These are phyloP conservation scores for Ardeotis arabs DNA, from an alignment of 2,113 vertebrate genomes.

Conservation along the genomic window DNA sequence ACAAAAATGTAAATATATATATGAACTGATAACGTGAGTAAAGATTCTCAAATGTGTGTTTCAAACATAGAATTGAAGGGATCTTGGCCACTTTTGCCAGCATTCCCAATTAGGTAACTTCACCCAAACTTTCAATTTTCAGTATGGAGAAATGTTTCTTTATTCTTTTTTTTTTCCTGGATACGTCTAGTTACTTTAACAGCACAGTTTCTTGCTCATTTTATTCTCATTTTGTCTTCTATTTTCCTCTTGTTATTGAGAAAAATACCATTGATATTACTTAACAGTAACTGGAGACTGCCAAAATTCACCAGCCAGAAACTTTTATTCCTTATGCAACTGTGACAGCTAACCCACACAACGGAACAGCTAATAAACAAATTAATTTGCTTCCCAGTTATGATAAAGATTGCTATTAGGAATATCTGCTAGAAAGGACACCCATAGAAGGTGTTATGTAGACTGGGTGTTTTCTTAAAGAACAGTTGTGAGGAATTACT, in stretches of 20 bases:
- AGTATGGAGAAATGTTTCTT: neutral
- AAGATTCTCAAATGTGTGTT: neutral
- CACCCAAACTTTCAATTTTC: neutral
- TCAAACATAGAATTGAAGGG: neutral
- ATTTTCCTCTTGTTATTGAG: neutral
- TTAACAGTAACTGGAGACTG: neutral
- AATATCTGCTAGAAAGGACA: neutral
- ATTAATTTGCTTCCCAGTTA: neutral
- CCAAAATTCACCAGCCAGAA: neutral
- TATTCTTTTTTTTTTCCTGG: neutral
- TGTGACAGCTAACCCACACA: neutral
- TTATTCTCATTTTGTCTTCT: neutral
- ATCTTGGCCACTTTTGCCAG: neutral
- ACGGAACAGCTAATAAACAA: neutral
- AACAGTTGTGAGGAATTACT: neutral
- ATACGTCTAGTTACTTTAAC: neutral
- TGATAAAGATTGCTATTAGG: neutral
- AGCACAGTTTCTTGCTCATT: neutral
- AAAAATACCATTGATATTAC: constrained; percentile 14
- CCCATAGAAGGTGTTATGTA: fast-evolving
- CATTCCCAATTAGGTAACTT: neutral
- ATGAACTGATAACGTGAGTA: neutral
- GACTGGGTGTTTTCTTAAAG: neutral
- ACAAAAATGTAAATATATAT: neutral
- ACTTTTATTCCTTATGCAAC: neutral